Base-by-base conservation (phyloP, 2,113 vertebrate species). In the Cottus gobio region DNA sequence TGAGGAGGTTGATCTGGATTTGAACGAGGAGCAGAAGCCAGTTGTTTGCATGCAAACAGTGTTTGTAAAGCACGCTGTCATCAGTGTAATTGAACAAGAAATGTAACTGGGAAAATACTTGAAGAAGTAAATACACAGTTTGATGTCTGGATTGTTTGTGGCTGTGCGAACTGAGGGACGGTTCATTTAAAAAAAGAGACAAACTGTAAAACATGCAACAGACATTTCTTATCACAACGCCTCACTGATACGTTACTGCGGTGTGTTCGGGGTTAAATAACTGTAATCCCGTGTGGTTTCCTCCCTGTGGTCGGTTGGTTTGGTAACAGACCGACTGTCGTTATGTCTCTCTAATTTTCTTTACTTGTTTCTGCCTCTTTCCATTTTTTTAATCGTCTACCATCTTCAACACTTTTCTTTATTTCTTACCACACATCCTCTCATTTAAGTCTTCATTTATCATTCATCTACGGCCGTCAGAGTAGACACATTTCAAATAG, bases 241-340 rank as follows among this genome's bases (percentile, higher is more conserved):
- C 46, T 77, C 52, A 31, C 54, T 44, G 34, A 63, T 70, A 78
- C 56, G 56, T 81, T 77, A 54, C 57, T 77, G 80, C 64, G 37
- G 44, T 65, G 65, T 31, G 61, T 70, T 44, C 28, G 62, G 50
- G 30, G 77, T 80, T 82, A 75, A 89, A 86, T 87, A 89, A 89
- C 87, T 75, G 87, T 85, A 77, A 74, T 67, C n/a, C 72, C 54
- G 7, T 83, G 72, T 65, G 84, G 87, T 85, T 90, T 91, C 90
- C 90, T 89, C 88, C 48, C 71, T 90, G 80, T 31, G 77, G 84
- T 72, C 56, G 15, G 37, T 63, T 56, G 63, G 42, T 87, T 84
- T 81, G 37, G 66, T 85, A 90, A 89, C 85, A 85, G 64, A 60
- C 71, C 31, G 61, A 24, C 78, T 71, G 66, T 80, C 65, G 52